Evolutionary conservation across 2,113 vertebrate genomes (phyloP).

Genomic region (Rhinichthys klamathensis): DNA sequence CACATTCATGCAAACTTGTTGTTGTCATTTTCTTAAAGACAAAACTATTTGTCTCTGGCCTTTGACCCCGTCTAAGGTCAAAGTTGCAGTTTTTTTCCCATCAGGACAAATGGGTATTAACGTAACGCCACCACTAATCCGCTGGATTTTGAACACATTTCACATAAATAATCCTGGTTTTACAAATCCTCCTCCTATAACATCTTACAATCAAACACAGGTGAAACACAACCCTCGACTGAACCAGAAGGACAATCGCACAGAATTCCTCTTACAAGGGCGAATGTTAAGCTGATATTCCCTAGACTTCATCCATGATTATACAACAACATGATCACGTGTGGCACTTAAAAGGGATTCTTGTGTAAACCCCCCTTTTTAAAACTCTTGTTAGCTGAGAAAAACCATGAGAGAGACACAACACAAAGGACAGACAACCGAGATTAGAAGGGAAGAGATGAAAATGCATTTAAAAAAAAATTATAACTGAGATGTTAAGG

Average conservation of each 20-base stretch:
- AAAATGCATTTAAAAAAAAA: no score
- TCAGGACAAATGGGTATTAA: slow-evolving; percentile 9
- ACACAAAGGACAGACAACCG: background rate
- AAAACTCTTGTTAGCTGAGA: background rate
- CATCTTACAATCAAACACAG: slow-evolving; percentile 20
- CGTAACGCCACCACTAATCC: slow-evolving; percentile 3
- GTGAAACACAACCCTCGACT: background rate
- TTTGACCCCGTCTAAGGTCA: background rate
- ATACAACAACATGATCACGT: slow-evolving; percentile 14
- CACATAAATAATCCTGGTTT: slow-evolving; percentile 20
- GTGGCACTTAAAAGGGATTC: background rate
- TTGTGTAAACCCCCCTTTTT: background rate
- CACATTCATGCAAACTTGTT: background rate
- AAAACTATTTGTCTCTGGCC: background rate
- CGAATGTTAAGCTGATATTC: background rate
- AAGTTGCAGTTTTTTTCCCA: background rate
- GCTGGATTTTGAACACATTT: slow-evolving; percentile 14
- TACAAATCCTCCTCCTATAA: slow-evolving; percentile 12
- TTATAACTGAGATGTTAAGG: no score
- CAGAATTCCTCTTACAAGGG: background rate
- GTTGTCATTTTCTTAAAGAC: background rate
- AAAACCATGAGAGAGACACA: background rate
- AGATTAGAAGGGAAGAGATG: background rate
- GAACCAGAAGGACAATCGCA: background rate
- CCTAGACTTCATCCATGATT: background rate